Evolutionary conservation across 2,797 vertebrate species (phyloP), one percentile per base, ranked within the genome.

Genomic region (Macropodus opercularis): DNA sequence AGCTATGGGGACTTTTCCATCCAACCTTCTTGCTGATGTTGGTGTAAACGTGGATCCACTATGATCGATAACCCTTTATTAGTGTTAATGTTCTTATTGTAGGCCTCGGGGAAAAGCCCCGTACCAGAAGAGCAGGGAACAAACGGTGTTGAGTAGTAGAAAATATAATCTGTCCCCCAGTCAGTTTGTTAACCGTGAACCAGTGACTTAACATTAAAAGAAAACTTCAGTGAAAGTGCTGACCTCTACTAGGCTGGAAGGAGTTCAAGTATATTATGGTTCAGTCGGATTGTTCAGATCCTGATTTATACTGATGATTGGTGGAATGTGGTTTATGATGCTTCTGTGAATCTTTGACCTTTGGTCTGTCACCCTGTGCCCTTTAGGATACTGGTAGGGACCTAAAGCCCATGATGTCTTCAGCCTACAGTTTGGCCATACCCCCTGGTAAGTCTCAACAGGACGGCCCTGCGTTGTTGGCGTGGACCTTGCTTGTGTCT

Each of bases 51-150:
- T 39, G 46, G 65, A 77, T 76, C 75, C 62, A 63, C 77, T 61
- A 77, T 71, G 69, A 87, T 88, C 86, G 83, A 88, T 87, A 86
- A 75, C 59, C 60, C 63, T 79, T 84, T 73, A 82, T 84, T 81
- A 72, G 48, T 0, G 0, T 58, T 80, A 85, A 85, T 84, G 58
- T 69, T 64, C 47, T 75, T 75, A 57, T 79, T 71, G 76, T 24
- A 35, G 57, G 55, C 56, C 59, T 72, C 22, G 1, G 67, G 59
- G 49, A 55, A 23, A 31, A 23, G 39, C 48, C 35, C 47, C 35
- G 44, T 69, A 60, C 59, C 40, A 29, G 52, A 44, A 32, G 4
- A 65, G 31, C 23, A 36, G 22, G 1, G 29, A 24, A 31, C 18
- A 42, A 59, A 66, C 57, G 53, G 47, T 68, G 75, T 79, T 63